Conservation (phyloP, 2,888 invertebrate species). For the Megamerina dolium region DNA sequence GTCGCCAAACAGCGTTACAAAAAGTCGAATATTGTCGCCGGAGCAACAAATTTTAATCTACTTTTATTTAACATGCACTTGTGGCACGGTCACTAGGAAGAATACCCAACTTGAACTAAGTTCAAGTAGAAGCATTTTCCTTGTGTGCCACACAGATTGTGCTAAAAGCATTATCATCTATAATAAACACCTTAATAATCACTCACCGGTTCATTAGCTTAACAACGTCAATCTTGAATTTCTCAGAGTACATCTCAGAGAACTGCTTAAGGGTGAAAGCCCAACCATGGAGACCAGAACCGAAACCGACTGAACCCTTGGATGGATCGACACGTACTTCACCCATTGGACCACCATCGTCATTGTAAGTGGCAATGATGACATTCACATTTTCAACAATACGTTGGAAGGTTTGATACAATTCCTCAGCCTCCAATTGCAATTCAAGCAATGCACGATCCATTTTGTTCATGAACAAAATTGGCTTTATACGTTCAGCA, state of each 20-base stretch:
- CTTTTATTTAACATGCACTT: constrained; percentile 64
- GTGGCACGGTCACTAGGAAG: constrained; percentile 46
- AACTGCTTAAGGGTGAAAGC: constrained; percentile 99
- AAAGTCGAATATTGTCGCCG: constrained; percentile 48
- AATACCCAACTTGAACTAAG: constrained; percentile 9
- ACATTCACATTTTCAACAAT: constrained; percentile 99
- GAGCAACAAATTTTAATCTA: constrained; percentile 48
- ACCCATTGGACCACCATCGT: constrained; percentile 98
- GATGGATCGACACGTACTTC: constrained; percentile 97
- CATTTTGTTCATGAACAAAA: constrained; percentile 99
- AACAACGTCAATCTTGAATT: constrained; percentile 95
- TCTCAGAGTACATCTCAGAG: constrained; percentile 97
- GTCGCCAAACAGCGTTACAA: constrained; percentile 67
- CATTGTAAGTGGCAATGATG: constrained; percentile 98
- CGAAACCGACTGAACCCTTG: constrained; percentile 98
- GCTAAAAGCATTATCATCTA: constrained; percentile 40
- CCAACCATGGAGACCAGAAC: constrained; percentile 99
- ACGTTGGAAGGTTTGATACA: constrained; percentile 99
- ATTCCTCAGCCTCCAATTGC: constrained; percentile 91
- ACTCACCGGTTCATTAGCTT: constrained; percentile 87
- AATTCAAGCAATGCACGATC: constrained; percentile 97
- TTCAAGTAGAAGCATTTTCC: constrained; percentile 26
- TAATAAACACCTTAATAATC: background rate
- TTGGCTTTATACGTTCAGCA: constrained; percentile 98
- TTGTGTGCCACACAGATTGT: constrained; percentile 43